These are phyloP conservation scores for Glaucopsyche alexis DNA, from an alignment of 2,888 invertebrate species.

Conservation along the genomic window DNA sequence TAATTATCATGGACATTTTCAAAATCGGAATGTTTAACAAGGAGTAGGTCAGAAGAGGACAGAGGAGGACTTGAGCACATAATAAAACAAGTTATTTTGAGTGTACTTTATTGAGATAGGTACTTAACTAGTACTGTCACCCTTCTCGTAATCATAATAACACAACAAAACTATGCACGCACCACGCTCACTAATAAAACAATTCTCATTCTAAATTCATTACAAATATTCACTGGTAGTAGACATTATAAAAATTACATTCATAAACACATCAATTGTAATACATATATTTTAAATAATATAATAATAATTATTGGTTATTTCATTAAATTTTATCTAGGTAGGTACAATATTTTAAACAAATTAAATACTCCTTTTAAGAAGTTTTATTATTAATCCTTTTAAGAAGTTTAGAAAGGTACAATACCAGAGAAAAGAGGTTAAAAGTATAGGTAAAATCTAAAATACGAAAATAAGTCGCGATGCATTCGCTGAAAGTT, in stretches of 20 bases:
- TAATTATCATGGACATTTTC: no score
- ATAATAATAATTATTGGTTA: constrained; percentile 11
- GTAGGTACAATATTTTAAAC: constrained; percentile 15
- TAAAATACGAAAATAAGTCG: neutral
- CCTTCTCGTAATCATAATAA: constrained; percentile 58
- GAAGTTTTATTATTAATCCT: no score
- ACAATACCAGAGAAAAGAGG: neutral
- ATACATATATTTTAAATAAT: constrained; percentile 20
- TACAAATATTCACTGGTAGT: constrained; percentile 25
- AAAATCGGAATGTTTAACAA: no score
- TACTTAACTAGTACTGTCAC: constrained; percentile 71
- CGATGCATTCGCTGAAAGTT: neutral
- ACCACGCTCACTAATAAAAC: constrained; percentile 61
- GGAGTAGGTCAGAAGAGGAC: no score
- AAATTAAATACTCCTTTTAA: no score
- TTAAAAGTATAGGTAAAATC: neutral
- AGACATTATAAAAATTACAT: constrained; percentile 21
- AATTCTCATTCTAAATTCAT: constrained; percentile 30
- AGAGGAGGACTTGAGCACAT: constrained; percentile 33
- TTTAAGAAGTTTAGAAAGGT: neutral
- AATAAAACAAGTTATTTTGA: constrained; percentile 49
- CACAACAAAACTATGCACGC: constrained; percentile 62
- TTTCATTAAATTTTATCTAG: neutral
- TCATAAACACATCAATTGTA: constrained; percentile 18
- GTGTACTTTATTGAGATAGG: constrained; percentile 76